Evolutionary conservation across 2,113 vertebrate genomes (phyloP), one percentile per base, ranked within the genome.

Genomic region (Numenius arquata): DNA sequence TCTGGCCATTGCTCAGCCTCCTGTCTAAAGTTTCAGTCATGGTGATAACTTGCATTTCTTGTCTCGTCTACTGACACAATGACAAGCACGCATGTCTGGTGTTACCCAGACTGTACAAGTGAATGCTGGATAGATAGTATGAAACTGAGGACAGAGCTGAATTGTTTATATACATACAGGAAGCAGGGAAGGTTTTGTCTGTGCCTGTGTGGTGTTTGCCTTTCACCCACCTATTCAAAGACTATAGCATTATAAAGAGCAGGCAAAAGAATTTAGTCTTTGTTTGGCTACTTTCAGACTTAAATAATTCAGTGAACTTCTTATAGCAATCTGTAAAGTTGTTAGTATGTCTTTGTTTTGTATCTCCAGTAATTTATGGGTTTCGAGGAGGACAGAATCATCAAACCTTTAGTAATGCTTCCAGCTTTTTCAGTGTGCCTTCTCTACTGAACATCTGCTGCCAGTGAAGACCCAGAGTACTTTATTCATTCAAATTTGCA

Each of bases 401-500:
- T 88, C 59, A 93, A 79, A 82, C 45, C 45, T 73, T 90, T 56
- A 66, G 45, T 66, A 88, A 63, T 40, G n/a, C 47, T 86, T 74
- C 55, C 53, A 70, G 47, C 38, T 91, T 88, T 86, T 86, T 86
- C 78, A 81, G 29, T 68, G 43, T 76, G 80, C 67, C 50, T 91
- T 91, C 61, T 66, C 50, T 80, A 88, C 75, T 56, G 68, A 93
- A 86, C 71, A 94, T 96, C 88, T 95, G 87, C 93, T 93, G 66
- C 79, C 63, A 86, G 0, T 1, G 4, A 43, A 82, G 77, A 76
- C 27, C 30, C 26, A 30, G 45, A 87, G 67, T 85, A 63, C 72
- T 95, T 82, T 19, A 23, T 56, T 89, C 27, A 34, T 76, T 83
- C 55, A 68, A 25, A 95, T 94, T 94, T 95, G 83, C 80, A 89